Base-by-base conservation (phyloP, 2,888 invertebrate genomes). In the Andrena minutula region DNA sequence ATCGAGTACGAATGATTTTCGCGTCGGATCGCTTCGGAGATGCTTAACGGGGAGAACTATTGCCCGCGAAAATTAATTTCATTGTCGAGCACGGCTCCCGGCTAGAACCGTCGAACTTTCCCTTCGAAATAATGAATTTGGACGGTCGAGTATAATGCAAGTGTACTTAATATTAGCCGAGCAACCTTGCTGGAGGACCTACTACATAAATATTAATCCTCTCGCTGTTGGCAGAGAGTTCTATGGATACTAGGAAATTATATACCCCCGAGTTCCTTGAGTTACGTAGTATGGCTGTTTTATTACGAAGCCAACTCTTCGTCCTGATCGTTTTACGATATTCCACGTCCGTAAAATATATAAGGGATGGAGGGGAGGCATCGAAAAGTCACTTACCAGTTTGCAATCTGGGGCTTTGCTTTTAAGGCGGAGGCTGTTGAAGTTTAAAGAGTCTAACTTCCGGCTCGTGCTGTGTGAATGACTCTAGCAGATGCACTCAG, bases 241-340 rank as follows among this genome's bases (percentile, higher is more conserved):
- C 23, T 56, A 4, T 56, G 56, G 56, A 56, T 12, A 23, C 56
- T 56, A 26, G 23, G 23, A 20, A 56, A 26, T 56, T 56, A 26
- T 41, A 16, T 5, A 41, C 23, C 8, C 10, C 26, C 23, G 26
- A 26, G 26, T 26, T 56, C 23, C 26, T 56, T 26, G 10, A 23
- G 56, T 56, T 23, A 26, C 20, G 56, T 20, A 20, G 23, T 1
- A 26, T 56, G 8, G 20, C 10, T 26, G 4, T 20, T 26, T 56
- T 26, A 56, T 56, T 56, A 56, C 8, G 20, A 26, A 26, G 56
- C 23, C 8, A 41, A 56, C 26, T 23, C 10, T 56, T 56, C 23
- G 20, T 26, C 56, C 56, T 56, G 23, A 23, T 23, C 56, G 23
- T 23, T 56, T 56, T 56, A 53, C 23, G 56, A 56, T 56, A 56